A percentile compares a stretch with the other conserved stretches of the same genome.
Conservation (phyloP, 2,888 invertebrate genomes). For the Petrophora chlorosata region DNA sequence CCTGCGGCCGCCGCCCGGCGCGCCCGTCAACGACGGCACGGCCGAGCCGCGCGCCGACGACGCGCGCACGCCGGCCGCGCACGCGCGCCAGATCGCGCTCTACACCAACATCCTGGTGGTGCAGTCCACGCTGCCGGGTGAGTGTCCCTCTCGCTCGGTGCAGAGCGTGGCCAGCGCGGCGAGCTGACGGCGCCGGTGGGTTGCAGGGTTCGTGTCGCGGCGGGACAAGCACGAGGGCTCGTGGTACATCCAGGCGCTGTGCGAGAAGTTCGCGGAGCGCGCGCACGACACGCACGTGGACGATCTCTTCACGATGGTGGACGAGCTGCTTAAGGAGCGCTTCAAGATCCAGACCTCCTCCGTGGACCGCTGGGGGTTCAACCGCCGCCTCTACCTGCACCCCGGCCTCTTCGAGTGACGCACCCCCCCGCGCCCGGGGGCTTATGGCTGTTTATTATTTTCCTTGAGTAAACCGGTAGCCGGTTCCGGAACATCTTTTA, state of each 20-base stretch:
- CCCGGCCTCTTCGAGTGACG: conserved; percentile 82
- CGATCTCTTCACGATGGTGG: conserved; percentile 86
- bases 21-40: conserved; percentile 35
- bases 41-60: conserved; percentile 40
- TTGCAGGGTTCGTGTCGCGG: conserved; percentile 82
- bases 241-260: conserved; percentile 89
- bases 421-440: not conserved
- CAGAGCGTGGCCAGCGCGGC: too few relatives aligned
- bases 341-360: conserved; percentile 85
- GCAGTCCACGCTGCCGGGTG: conserved; percentile 83
- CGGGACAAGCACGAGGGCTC: conserved; percentile 86
- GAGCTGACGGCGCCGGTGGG: too few relatives aligned
- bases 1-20: conserved; percentile 38
- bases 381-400: conserved; percentile 86
- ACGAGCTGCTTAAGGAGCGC: conserved; percentile 65
- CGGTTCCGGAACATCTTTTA: too few relatives aligned
- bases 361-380: conserved; percentile 86
- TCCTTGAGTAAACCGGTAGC: too few relatives aligned
- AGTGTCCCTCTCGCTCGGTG: not conserved
- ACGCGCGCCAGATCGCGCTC: conserved; percentile 35
- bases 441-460: too few relatives aligned
- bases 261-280: conserved; percentile 85
- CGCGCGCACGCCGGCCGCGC: conserved; percentile 24
- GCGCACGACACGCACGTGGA: conserved; percentile 86
- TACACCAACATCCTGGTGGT: conserved; percentile 86